Conservation (phyloP, 1,140 invertebrate species). For the Myzus persicae region DNA sequence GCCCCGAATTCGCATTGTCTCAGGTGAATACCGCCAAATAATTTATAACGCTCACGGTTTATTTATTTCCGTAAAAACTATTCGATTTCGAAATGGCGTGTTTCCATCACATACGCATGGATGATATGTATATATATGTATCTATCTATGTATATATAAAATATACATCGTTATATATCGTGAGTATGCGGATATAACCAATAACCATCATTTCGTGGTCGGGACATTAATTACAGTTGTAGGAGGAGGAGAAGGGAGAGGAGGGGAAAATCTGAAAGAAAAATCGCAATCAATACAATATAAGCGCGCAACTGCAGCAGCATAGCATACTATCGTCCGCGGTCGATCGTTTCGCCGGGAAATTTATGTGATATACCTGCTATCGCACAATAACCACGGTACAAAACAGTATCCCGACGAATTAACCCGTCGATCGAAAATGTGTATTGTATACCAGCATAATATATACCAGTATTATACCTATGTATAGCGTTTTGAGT, state of each 20-base stretch:
- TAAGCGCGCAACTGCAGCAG: background rate
- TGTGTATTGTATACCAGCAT: background rate
- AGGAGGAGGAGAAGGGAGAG: no score
- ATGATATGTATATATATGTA: background rate
- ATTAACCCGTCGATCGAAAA: constrained; percentile 10
- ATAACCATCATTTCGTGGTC: background rate
- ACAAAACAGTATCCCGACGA: background rate
- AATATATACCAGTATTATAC: background rate
- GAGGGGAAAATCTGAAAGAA: background rate
- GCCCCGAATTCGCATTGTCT: background rate
- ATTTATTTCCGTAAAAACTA: constrained; percentile 1
- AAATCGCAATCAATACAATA: background rate
- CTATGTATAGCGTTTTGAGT: background rate
- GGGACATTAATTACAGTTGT: background rate
- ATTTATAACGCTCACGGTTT: background rate
- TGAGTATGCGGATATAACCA: background rate
- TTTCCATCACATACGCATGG: background rate
- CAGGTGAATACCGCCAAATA: background rate
- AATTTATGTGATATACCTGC: background rate
- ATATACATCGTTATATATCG: background rate
- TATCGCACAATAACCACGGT: background rate
- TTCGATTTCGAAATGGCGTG: constrained; percentile 1
- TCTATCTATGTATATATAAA: no score
- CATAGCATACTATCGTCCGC: background rate
- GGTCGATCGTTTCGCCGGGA: background rate